A percentile compares a stretch with the other conserved stretches of the same genome.
phyloP scores from a whole-genome alignment of 2,888 invertebrate species.

The Pristionchus mayeri region DNA sequence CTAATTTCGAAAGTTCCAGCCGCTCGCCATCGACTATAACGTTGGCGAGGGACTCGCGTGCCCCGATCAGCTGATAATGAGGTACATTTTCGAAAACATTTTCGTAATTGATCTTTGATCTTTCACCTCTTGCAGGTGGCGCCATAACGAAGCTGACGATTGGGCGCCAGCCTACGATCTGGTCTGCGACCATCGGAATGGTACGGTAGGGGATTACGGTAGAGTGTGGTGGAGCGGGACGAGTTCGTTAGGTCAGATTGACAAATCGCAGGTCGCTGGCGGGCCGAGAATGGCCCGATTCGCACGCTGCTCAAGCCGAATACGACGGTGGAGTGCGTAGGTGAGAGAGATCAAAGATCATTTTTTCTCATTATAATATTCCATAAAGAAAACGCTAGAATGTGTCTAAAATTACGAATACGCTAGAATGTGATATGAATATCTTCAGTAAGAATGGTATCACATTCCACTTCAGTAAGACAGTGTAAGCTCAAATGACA shows the following conservation, averaged over 20 bases:
- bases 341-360: background rate
- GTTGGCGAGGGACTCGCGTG: background rate
- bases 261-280: background rate
- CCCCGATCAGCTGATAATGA: background rate
- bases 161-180: background rate
- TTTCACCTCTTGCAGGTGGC: background rate
- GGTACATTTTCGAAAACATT: background rate
- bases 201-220: no score
- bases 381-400: no score
- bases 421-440: no score
- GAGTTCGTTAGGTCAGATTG: no score
- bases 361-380: no score
- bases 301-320: background rate
- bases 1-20: background rate
- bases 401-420: no score
- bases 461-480: background rate
- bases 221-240: no score
- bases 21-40: background rate
- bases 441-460: background rate
- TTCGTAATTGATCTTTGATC: background rate
- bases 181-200: background rate
- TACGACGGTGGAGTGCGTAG: background rate
- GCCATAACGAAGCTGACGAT: background rate
- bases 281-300: background rate
- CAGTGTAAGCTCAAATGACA: no score